Evolutionary conservation across 2,797 vertebrate species (phyloP).

Genomic region (Rhinichthys osculus): DNA sequence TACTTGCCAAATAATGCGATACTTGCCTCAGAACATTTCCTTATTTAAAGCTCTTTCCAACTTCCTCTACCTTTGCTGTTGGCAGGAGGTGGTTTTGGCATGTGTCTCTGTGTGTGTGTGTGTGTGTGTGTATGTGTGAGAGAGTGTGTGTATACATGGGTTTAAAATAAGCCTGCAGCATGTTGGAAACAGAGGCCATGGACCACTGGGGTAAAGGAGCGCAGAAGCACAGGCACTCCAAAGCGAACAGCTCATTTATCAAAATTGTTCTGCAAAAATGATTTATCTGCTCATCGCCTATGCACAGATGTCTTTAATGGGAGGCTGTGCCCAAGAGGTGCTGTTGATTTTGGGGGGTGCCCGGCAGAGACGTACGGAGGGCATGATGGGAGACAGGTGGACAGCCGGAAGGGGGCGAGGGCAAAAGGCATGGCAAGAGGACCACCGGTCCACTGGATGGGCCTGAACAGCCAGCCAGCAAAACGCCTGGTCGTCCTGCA

Average conservation of each 20-base stretch:
- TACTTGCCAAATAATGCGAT: conserved; percentile 26
- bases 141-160: conserved; percentile 43
- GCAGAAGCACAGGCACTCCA: conserved; percentile 58
- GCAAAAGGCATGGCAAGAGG: conserved; percentile 35
- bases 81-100: conserved; percentile 22
- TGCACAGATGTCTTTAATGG: conserved; percentile 74
- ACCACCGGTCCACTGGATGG: not conserved
- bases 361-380: conserved; percentile 17
- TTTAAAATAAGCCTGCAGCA: conserved; percentile 63
- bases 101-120: conserved; percentile 32
- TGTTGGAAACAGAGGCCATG: conserved; percentile 50
- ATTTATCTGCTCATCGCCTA: conserved; percentile 76
- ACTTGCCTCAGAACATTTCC: conserved; percentile 28
- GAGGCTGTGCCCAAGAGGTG: conserved; percentile 69
- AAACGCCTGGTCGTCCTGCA: conserved; percentile 45
- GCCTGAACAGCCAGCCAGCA: not conserved
- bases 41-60: conserved; percentile 48
- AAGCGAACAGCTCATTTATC: conserved; percentile 73
- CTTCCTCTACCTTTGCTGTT: conserved; percentile 41
- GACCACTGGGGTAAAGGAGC: conserved; percentile 64
- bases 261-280: conserved; percentile 75
- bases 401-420: not conserved
- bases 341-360: conserved; percentile 62
- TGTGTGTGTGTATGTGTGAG: conserved; percentile 29
- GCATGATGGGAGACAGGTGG: conserved; percentile 29